Evolutionary conservation across 2,888 invertebrate genomes (phyloP), one percentile per base, ranked within the genome.

Genomic region (Bellardia pandia): DNA sequence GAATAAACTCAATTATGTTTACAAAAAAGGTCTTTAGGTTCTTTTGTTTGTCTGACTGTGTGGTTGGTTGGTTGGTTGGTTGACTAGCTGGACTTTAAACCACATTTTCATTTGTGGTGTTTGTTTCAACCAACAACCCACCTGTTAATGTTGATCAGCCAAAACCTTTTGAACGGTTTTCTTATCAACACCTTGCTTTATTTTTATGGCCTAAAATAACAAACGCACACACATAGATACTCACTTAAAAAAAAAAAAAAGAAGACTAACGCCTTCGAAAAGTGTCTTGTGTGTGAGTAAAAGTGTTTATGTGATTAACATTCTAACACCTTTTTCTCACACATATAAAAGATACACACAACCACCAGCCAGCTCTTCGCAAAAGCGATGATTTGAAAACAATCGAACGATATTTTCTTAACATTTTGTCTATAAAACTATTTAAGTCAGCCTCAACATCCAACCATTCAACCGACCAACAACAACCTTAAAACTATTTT

Each of bases 271-370:
- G 85, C 79, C 79, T 80, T 85, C 75, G 14, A 62, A 83, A 68
- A 30, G 30, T 45, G 13, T 58, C 7, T 76, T 5, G 37, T 23
- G 8, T 16, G 6, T 16, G 9, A 8, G 48, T 30, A 40, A 3
- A 23, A 9, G 72, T 72, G 77, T 78, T 58, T 74, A 68, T 85
- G 85, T 75, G 77, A 78, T 85, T 78, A 82, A 79, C 81, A 78
- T 81, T 82, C 87, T 85, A 87, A 87, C 87, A 87, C 85, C 87
- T 85, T 87, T 85, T 87, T 77, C 81, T 75, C 58, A 60, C 75
- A 85, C 74, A 77, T 30, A 11, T 6, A 37, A 37, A 13, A 33
- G 11, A 30, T 16, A 69, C 37, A 23, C 45, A 45, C 5, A 45
- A 62, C 14, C 45, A 72, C 33, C 56, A 42, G 30, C 33, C 56